Conservation (phyloP, 2,113 vertebrate species). For the Coptodon bakossiorum region DNA sequence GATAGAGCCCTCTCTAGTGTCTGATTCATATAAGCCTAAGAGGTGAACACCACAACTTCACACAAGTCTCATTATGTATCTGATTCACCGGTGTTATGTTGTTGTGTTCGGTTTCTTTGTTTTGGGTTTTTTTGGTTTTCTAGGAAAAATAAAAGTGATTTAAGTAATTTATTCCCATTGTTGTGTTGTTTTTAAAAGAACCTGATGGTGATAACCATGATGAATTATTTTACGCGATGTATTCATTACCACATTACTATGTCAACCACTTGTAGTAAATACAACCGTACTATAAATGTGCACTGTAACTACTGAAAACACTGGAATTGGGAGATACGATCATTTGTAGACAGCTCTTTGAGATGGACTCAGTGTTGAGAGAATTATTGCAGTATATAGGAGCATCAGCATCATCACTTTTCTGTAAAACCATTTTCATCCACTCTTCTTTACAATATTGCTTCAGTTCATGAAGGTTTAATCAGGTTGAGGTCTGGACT, state of each 20-base stretch:
- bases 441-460: not conserved
- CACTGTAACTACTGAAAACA: not conserved
- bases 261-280: not conserved
- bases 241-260: not conserved
- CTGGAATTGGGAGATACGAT: not conserved
- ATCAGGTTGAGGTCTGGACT: not conserved
- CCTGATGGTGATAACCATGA: not conserved
- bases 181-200: not conserved
- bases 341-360: not conserved
- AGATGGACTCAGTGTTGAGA: not conserved
- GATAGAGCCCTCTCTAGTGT: not conserved
- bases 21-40: not conserved
- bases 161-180: not conserved
- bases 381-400: not conserved
- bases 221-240: rapidly evolving
- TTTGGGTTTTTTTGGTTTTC: constrained; percentile 10
- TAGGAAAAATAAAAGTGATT: constrained; percentile 52
- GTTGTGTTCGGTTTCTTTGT: constrained; percentile 26
- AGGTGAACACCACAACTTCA: constrained; percentile 5
- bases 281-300: not conserved
- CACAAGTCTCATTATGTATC: not conserved
- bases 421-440: not conserved
- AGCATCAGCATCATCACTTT: not conserved
- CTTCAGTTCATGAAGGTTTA: not conserved
- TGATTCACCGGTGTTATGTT: constrained; percentile 34